Percentiles rank a stretch among this genome's conserved stretches.
Conservation (phyloP, 2,797 vertebrate genomes). For the Bryconaethiops microstoma region DNA sequence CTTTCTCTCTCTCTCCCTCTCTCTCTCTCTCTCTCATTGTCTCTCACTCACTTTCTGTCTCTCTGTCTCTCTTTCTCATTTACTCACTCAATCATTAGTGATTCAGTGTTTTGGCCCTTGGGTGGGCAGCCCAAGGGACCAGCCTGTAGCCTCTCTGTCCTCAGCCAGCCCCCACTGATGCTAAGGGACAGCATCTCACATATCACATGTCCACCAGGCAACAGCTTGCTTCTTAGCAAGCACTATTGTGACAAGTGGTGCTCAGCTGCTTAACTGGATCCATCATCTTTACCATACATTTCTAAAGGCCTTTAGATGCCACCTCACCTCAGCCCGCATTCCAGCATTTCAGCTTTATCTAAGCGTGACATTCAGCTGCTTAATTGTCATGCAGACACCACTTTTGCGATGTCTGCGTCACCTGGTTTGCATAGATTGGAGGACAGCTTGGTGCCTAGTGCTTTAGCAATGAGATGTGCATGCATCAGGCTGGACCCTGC, state of each 20-base stretch:
- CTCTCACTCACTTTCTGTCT: too few relatives aligned
- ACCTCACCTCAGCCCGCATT: background rate
- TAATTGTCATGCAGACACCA: slow-evolving; percentile 21
- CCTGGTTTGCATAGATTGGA: slow-evolving; percentile 25
- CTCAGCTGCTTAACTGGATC: slow-evolving; percentile 30
- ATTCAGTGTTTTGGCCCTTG: slow-evolving; percentile 39
- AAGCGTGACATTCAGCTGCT: slow-evolving; percentile 23
- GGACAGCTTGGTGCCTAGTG: slow-evolving; percentile 8
- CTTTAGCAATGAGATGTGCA: slow-evolving; percentile 24
- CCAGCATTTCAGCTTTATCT: background rate
- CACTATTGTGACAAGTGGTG: slow-evolving; percentile 8
- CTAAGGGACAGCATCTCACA: slow-evolving; percentile 32
- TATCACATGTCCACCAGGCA: slow-evolving; percentile 41
- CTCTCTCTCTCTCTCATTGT: background rate
- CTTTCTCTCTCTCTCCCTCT: background rate
- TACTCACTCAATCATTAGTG: slow-evolving; percentile 31
- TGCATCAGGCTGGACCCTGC: slow-evolving; percentile 15
- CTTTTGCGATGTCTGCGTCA: slow-evolving; percentile 3
- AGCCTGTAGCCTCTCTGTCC: slow-evolving; percentile 37
- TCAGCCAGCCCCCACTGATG: slow-evolving; percentile 22
- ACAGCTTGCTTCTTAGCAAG: slow-evolving; percentile 9
- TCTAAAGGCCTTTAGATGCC: background rate
- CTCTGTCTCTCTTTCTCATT: too few relatives aligned
- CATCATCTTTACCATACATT: slow-evolving; percentile 3
- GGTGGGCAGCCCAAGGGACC: slow-evolving; percentile 39